phyloP scores from a whole-genome alignment of 37 sponge, comb jelly and placozoan genomes.

The Geodia barretti region DNA sequence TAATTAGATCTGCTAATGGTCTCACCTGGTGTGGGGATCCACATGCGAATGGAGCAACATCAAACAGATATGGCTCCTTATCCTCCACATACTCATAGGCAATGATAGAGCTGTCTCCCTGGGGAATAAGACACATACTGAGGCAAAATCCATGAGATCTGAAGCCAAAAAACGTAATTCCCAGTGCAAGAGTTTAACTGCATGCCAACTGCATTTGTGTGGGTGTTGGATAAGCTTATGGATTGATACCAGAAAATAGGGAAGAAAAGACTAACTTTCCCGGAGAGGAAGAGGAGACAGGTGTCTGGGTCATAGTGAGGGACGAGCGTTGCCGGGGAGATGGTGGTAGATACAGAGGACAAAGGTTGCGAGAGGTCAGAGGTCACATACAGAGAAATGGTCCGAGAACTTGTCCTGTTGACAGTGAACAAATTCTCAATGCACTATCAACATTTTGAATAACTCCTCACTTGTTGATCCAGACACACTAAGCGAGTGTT shows the following conservation, averaged over 20 bases:
- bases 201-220: background rate
- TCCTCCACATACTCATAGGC: conserved; percentile 64
- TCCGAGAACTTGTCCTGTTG: conserved; percentile 66
- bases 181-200: background rate
- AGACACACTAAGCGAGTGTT: conserved; percentile 57
- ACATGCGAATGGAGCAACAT: conserved; percentile 42
- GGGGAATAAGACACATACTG: background rate
- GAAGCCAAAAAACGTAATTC: background rate
- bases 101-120: conserved; percentile 70
- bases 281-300: conserved; percentile 67
- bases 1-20: background rate
- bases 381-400: conserved; percentile 43
- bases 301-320: conserved; percentile 86
- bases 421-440: too few relatives aligned
- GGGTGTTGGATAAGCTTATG: background rate
- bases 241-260: background rate
- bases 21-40: conserved; percentile 67
- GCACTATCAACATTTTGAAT: too few relatives aligned
- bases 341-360: conserved; percentile 16
- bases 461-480: conserved; percentile 79
- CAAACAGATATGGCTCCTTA: conserved; percentile 53
- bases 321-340: conserved; percentile 76
- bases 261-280: conserved; percentile 41
- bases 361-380: conserved; percentile 13
- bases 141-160: background rate